Evolutionary conservation across 92 coral and sea anemone genomes (phyloP), one percentile per base, ranked within the genome.

Genomic region (Muricea muricata): DNA sequence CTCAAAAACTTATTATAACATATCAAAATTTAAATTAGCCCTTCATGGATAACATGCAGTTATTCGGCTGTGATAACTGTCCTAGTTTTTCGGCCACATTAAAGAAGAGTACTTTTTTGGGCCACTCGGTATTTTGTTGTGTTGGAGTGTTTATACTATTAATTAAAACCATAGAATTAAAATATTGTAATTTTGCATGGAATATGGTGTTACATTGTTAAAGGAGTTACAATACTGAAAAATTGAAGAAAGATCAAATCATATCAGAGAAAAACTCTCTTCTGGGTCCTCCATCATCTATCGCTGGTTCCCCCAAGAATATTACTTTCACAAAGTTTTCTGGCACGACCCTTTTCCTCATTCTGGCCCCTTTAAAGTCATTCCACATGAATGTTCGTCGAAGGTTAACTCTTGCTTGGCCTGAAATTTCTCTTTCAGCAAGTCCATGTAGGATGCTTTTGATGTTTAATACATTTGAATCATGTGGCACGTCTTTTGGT

Each of bases 241-340:
- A 37, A 37, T 4, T 18, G 18, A 32, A 67, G 15, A 24, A 47
- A 2, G 0, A 67, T 2, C 7, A 67, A 5, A 81, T 24, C 8
- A 23, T 69, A 82, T 68, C 67, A 31, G 86, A 82, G 17, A 81
- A 82, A 47, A 82, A 69, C 63, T 68, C 86, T 46, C 86, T 82
- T 33, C 61, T 30, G 9, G 86, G 86, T 11, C 79, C 86, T 7
- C 86, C 86, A 20, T 82, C 86, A 28, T 82, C 86, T 11, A 39
- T n/a, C 8, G 84, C 74, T 9, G 84, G 55, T 25, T 80, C 84
- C 15, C 84, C 84, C 2, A 68, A 13, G 33, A 68, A 82, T 6
- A 82, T 79, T 1, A 82, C 86, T 67, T 69, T 82, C 41, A 82
- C 18, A 1, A 46, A 13, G 32, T 76, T 47, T 41, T 54, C 26